Conservation (phyloP, 2,113 vertebrate genomes). For the Sinocyclocheilus grahami region DNA sequence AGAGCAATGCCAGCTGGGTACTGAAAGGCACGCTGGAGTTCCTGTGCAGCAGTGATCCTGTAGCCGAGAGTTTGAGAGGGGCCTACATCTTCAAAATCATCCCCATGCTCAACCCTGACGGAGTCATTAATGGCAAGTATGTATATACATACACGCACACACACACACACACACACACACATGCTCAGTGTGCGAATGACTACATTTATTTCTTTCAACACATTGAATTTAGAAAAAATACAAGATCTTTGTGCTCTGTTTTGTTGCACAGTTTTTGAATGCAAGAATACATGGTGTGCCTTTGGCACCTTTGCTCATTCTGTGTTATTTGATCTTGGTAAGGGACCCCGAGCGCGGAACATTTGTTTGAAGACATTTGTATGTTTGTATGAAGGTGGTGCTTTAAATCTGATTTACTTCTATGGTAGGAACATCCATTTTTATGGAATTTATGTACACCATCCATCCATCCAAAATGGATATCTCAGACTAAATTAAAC, state of each 20-base stretch:
- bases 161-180: not conserved
- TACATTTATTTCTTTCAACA: not conserved
- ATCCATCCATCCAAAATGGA: no score
- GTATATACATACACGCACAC: conserved; percentile 57
- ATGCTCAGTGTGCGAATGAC: not conserved
- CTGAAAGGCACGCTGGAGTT: conserved; percentile 95
- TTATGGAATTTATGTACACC: not conserved
- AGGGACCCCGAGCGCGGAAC: not conserved
- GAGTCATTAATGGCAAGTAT: conserved; percentile 93
- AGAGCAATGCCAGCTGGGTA: conserved; percentile 94
- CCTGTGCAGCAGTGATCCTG: conserved; percentile 81
- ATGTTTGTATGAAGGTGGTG: not conserved
- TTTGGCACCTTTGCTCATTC: not conserved
- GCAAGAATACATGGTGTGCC: not conserved
- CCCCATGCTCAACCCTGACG: conserved; percentile 94
- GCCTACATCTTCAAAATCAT: conserved; percentile 93
- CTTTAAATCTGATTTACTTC: not conserved
- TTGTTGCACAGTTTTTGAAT: not conserved
- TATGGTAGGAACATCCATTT: not conserved
- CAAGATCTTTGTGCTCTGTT: not conserved
- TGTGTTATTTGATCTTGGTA: not conserved
- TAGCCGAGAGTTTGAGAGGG: conserved; percentile 84
- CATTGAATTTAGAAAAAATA: not conserved
- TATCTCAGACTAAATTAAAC: no score
- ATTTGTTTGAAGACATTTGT: not conserved